Evolutionary conservation across 2,797 vertebrate species (phyloP).

Genomic region (Fistularia tabacaria): DNA sequence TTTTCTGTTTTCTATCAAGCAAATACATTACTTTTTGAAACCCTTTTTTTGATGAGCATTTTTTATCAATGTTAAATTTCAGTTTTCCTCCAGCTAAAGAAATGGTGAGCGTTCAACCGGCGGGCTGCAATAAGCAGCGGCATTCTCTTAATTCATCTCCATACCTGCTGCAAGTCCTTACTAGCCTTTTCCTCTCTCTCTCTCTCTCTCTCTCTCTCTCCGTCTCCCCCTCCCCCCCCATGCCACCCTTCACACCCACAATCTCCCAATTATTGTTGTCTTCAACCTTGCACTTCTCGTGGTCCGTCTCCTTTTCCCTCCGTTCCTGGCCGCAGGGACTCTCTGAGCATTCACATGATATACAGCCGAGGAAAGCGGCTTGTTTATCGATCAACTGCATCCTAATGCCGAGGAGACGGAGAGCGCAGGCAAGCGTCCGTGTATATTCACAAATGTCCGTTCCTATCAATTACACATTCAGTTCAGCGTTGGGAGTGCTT

Average conservation of each 20-base stretch:
- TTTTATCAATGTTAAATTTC: slow-evolving; percentile 42
- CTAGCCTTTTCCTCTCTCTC: slow-evolving; percentile 34
- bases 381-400: slow-evolving; percentile 44
- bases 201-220: slow-evolving; percentile 15
- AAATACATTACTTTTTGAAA: slow-evolving; percentile 35
- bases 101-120: slow-evolving; percentile 31
- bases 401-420: slow-evolving; percentile 10
- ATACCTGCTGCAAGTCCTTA: slow-evolving; percentile 43
- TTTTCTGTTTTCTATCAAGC: slow-evolving; percentile 27
- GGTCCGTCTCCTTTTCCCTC: slow-evolving; percentile 15
- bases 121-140: slow-evolving; percentile 22
- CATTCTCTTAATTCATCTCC: slow-evolving; percentile 42
- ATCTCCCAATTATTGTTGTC: slow-evolving; percentile 28
- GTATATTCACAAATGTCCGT: slow-evolving; percentile 10
- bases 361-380: slow-evolving; percentile 28
- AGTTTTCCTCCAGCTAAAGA: slow-evolving; percentile 34
- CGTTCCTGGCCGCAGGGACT: slow-evolving; percentile 17
- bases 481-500: slow-evolving; percentile 10
- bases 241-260: not conserved
- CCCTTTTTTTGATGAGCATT: slow-evolving; percentile 42
- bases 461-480: slow-evolving; percentile 8
- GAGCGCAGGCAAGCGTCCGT: not conserved
- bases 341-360: slow-evolving; percentile 24
- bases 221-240: slow-evolving; percentile 12
- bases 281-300: slow-evolving; percentile 19